Conservation (phyloP, 1,140 invertebrate genomes). For the Trachelipus rathkii region DNA sequence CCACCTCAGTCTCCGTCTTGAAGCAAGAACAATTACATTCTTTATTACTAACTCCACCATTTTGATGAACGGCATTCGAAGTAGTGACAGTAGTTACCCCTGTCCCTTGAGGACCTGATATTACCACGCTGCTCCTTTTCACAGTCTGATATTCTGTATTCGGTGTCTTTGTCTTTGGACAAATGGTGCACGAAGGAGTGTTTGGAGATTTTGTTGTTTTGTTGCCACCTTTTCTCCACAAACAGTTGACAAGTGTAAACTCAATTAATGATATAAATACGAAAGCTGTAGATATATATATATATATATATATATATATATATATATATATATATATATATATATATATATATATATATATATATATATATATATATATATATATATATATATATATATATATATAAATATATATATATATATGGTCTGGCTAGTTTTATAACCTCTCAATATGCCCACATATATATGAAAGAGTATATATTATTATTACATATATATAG, state of each 20-base stretch:
- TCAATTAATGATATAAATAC: conserved; percentile 55
- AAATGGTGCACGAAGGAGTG: background rate
- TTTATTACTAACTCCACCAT: background rate
- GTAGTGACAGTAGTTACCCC: background rate
- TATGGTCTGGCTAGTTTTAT: too few species aligned
- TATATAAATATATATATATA: background rate
- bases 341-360: conserved; percentile 13
- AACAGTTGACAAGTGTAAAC: conserved; percentile 56
- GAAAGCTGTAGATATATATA: conserved; percentile 49
- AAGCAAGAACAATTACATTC: background rate
- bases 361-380: background rate
- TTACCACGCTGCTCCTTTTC: background rate
- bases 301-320: background rate
- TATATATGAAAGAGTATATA: too few species aligned
- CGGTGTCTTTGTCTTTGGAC: background rate
- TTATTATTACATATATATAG: too few species aligned
- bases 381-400: background rate
- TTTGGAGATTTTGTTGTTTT: background rate
- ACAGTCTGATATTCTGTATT: background rate
- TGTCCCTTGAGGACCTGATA: background rate
- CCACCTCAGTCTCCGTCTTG: background rate
- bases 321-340: conserved; percentile 8
- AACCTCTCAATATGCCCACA: too few species aligned
- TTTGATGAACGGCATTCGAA: background rate
- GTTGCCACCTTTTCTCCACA: conserved; percentile 50